Evolutionary conservation across 2,888 invertebrate genomes (phyloP).

Genomic region (Lasiommata megera): DNA sequence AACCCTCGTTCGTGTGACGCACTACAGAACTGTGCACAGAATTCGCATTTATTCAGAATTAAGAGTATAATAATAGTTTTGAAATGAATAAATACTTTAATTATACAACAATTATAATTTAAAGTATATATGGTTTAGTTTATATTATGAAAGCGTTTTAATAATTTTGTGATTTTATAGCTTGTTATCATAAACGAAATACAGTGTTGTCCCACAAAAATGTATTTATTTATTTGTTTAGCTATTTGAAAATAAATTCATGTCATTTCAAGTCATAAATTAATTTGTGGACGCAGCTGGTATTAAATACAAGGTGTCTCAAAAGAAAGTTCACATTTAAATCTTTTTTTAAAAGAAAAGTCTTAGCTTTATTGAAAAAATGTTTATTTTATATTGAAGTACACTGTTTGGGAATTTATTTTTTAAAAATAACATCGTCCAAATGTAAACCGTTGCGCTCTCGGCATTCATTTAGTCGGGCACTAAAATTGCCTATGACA

Average conservation of each 20-base stretch:
- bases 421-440: too few species aligned
- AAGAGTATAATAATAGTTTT: neutral
- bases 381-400: too few species aligned
- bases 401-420: too few species aligned
- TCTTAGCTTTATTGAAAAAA: too few species aligned
- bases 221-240: slow-evolving; percentile 29
- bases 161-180: slow-evolving; percentile 52
- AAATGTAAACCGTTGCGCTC: too few species aligned
- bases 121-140: slow-evolving; percentile 26
- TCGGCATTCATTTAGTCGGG: too few species aligned
- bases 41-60: neutral
- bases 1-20: too few species aligned
- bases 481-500: too few species aligned
- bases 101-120: slow-evolving; percentile 9
- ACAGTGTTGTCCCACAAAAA: slow-evolving; percentile 36
- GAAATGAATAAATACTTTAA: neutral
- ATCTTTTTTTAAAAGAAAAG: too few species aligned
- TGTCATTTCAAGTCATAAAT: slow-evolving; percentile 41
- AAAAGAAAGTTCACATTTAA: too few species aligned
- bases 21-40: too few species aligned
- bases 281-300: slow-evolving; percentile 56
- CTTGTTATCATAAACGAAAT: slow-evolving; percentile 34
- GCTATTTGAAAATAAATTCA: slow-evolving; percentile 17
- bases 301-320: slow-evolving; percentile 67
- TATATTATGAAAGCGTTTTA: slow-evolving; percentile 33